phyloP scores from a whole-genome alignment of 2,797 vertebrate species.

The Pipistrellus nathusii region DNA sequence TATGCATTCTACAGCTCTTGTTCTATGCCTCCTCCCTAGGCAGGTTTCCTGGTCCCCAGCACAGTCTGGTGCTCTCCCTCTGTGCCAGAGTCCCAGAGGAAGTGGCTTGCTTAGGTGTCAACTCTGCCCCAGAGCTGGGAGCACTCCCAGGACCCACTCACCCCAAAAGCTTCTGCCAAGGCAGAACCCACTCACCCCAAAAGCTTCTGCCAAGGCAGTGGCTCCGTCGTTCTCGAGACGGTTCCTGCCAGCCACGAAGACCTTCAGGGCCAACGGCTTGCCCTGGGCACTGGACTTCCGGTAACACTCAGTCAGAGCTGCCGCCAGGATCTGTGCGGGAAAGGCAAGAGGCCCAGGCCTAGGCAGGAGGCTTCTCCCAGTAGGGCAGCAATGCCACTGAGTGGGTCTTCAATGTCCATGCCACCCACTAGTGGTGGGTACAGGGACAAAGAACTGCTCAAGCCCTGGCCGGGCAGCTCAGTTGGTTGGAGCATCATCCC shows the following conservation, averaged over 20 bases:
- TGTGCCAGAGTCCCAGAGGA: neutral
- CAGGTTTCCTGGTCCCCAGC: neutral
- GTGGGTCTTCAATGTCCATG: rapidly evolving
- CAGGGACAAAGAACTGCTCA: neutral
- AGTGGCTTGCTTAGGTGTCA: rapidly evolving
- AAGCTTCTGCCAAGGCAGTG: conserved; percentile 96
- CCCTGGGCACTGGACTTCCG: conserved; percentile 91
- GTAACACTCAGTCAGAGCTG: conserved; percentile 93
- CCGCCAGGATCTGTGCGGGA: conserved; percentile 93
- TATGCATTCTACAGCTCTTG: neutral
- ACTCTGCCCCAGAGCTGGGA: too few species aligned
- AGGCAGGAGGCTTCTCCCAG: neutral
- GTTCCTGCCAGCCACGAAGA: conserved; percentile 97
- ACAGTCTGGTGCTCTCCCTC: neutral
- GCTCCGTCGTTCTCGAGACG: conserved; percentile 98
- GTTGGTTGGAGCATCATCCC: neutral
- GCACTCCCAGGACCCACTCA: conserved; percentile 80
- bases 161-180: conserved; percentile 96
- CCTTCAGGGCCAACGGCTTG: conserved; percentile 92
- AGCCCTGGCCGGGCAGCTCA: neutral
- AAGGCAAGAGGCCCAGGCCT: neutral
- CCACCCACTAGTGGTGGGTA: too few species aligned
- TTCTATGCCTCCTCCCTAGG: neutral
- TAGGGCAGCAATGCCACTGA: neutral
- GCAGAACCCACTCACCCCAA: conserved; percentile 90